Conservation (phyloP, 2,888 invertebrate species). For the Callyntrura guangdongensis region DNA sequence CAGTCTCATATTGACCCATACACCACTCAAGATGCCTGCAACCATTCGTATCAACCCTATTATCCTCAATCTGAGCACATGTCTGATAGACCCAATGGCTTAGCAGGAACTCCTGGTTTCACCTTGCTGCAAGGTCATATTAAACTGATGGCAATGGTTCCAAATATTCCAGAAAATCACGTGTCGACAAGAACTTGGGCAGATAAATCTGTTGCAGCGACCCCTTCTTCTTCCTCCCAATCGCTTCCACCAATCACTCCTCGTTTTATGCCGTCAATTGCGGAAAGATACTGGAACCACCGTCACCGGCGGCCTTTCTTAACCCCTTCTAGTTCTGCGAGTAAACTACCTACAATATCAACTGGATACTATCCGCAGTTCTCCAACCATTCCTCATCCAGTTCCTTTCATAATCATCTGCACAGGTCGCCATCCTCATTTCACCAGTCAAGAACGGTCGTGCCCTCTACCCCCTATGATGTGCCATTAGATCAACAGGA, state of each 20-base stretch:
- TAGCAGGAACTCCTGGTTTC: not conserved
- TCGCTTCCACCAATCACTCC: slow-evolving; percentile 26
- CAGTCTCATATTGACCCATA: no score
- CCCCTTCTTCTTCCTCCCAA: not conserved
- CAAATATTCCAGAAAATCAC: slow-evolving; percentile 53
- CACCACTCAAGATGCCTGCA: not conserved
- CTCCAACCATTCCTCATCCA: not conserved
- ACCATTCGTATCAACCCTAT: not conserved
- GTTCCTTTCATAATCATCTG: not conserved
- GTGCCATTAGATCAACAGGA: no score
- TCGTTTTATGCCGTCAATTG: slow-evolving; percentile 60
- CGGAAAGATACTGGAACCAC: slow-evolving; percentile 37
- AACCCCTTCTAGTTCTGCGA: no score
- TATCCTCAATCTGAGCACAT: not conserved
- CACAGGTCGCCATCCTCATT: not conserved
- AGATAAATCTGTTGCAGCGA: not conserved
- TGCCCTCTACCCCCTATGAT: no score
- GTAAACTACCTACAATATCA: no score
- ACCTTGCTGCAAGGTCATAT: slow-evolving; percentile 66
- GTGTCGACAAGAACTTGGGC: not conserved
- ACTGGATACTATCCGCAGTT: not conserved
- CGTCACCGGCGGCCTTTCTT: no score
- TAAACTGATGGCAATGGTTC: slow-evolving; percentile 69
- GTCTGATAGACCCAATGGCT: not conserved
- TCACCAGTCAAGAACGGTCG: no score